These are phyloP conservation scores for Limnephilus lunatus DNA, from an alignment of 2,888 invertebrate genomes.

Conservation along the genomic window DNA sequence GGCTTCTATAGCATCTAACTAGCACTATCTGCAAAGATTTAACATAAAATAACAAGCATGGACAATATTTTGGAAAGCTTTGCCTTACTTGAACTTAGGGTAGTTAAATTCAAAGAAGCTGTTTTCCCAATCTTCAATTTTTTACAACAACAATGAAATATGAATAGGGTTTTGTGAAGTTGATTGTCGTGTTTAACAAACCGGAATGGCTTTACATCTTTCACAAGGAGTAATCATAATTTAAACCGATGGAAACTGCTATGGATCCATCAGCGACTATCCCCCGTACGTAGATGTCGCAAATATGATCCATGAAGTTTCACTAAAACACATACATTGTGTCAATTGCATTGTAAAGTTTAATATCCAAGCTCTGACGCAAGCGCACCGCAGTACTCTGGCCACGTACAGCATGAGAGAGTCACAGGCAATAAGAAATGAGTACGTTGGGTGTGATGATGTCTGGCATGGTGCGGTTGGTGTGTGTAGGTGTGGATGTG, in stretches of 20 bases:
- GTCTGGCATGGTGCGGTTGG: conserved; percentile 41
- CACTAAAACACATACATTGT: no score
- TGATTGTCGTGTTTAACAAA: not conserved
- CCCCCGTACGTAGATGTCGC: no score
- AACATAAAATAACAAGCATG: no score
- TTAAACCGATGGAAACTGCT: not conserved
- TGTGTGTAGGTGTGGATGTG: conserved; percentile 95
- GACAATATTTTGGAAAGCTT: not conserved
- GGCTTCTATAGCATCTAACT: no score
- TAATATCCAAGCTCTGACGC: not conserved
- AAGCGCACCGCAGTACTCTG: not conserved
- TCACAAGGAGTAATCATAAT: not conserved
- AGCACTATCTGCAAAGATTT: no score
- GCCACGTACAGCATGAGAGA: not conserved
- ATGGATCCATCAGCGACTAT: no score
- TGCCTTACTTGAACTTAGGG: not conserved
- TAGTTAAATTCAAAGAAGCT: not conserved
- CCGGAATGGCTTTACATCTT: not conserved
- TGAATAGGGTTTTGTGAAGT: not conserved
- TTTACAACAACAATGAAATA: no score
- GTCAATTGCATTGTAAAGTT: not conserved
- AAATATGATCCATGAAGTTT: no score
- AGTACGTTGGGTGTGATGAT: not conserved
- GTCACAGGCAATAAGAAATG: not conserved
- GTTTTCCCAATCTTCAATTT: not conserved